Evolutionary conservation across 2,113 vertebrate species (phyloP), one percentile per base, ranked within the genome.

Genomic region (Prinia subflava): DNA sequence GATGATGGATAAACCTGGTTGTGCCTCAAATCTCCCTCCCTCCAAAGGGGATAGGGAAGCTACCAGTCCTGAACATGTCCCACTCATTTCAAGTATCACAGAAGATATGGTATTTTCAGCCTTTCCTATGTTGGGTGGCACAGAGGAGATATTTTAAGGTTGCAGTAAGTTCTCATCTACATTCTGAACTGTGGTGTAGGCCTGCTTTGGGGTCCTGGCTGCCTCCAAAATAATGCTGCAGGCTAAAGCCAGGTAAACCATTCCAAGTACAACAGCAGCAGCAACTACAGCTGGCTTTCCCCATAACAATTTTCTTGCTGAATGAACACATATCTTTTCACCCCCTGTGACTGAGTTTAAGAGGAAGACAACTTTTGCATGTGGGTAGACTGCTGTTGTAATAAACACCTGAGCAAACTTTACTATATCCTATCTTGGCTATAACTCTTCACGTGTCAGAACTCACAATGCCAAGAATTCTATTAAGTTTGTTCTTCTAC

Each of bases 361-460:
- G 70, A 94, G 73, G 73, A 94, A 93, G 79, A 68, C 33, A 46
- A 4, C 3, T 89, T 74, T 94, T 84, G 73, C 86, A 57, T 79
- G 50, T 78, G 90, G 60, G 39, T 50, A 86, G 82, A 10, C 64
- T 59, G 71, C 85, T 91, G 75, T 90, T 0, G 0, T 88, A 92
- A 85, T 89, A 80, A 92, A 20, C 90, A 89, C 85, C 92, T 93
- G 88, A 86, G 68, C 76, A 95, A 96, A 96, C 73, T 78, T 83
- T 21, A 27, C 63, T 33, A 3, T 50, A 64, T 74, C 55, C 78
- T 79, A 7, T 37, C 60, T 81, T 94, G 92, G 76, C 88, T 83
- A 6, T 27, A 90, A 52, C 17, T 68, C 71, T 23, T 2, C 33
- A 13, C 21, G 42, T 90, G 88, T 70, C 56, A 80, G 33, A 78